Conservation (phyloP, 2,113 vertebrate genomes). For the Gopherus evgoodei region DNA sequence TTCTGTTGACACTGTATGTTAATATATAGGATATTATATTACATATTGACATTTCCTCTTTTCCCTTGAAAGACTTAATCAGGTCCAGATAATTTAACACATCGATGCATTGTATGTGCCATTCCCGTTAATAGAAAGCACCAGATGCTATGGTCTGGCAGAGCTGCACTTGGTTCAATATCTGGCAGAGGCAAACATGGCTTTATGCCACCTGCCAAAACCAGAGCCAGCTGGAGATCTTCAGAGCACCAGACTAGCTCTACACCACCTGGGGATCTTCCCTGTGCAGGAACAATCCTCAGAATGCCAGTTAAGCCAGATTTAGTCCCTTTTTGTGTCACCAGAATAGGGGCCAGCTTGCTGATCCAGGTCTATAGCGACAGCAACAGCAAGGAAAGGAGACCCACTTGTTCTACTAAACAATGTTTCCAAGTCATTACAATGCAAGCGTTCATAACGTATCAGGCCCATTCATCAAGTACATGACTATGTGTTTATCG, state of each 20-base stretch:
- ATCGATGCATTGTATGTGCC: neutral
- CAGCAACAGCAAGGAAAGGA: neutral
- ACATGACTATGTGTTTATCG: rapidly evolving
- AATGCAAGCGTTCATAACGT: rapidly evolving
- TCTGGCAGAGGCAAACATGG: neutral
- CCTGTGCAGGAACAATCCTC: rapidly evolving
- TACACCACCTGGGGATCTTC: neutral
- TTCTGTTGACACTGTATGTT: neutral
- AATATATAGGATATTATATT: neutral
- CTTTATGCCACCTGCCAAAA: neutral
- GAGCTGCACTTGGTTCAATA: neutral
- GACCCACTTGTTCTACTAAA: neutral
- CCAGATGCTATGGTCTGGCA: conserved; percentile 10
- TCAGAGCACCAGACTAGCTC: neutral
- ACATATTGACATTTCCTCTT: neutral
- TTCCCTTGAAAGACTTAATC: neutral
- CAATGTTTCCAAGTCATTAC: neutral
- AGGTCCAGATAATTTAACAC: neutral
- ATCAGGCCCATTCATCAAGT: neutral
- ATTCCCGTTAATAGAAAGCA: neutral
- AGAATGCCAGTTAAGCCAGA: rapidly evolving
- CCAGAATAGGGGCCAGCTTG: rapidly evolving
- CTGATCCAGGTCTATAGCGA: neutral
- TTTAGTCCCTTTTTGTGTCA: rapidly evolving
- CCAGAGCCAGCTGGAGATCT: neutral